phyloP scores from a whole-genome alignment of 2,113 vertebrate species.

The Otocyon megalotis region DNA sequence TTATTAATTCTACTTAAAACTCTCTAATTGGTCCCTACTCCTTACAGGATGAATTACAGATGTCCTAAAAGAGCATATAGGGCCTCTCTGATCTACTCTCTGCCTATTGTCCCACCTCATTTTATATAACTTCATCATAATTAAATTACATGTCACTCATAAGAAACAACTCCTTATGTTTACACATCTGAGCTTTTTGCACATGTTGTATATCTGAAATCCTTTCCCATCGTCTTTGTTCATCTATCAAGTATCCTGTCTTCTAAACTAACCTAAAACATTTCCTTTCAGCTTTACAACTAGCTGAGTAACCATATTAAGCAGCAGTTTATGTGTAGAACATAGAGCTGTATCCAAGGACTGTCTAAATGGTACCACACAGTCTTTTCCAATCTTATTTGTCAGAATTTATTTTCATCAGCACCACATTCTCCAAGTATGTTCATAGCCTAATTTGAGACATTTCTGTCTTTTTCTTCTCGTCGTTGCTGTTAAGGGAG shows the following conservation, averaged over 20 bases:
- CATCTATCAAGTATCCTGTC: not conserved
- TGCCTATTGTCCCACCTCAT: not conserved
- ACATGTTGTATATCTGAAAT: conserved; percentile 6
- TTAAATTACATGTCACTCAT: not conserved
- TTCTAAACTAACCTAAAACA: conserved; percentile 48
- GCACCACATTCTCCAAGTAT: conserved; percentile 23
- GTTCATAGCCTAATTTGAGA: not conserved
- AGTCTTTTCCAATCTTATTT: not conserved
- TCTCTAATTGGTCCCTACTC: not conserved
- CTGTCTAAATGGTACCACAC: not conserved
- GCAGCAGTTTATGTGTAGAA: not conserved
- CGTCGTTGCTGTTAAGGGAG: not conserved
- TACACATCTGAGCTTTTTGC: not conserved
- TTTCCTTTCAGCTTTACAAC: conserved; percentile 12
- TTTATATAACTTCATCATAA: not conserved
- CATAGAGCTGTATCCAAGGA: not conserved
- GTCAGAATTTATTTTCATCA: conserved; percentile 29
- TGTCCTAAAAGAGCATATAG: not conserved
- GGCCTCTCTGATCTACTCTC: not conserved
- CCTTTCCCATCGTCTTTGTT: not conserved
- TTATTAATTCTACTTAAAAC: conserved; percentile 17
- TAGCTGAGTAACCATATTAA: not conserved
- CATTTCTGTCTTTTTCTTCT: not conserved
- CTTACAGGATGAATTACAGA: not conserved
- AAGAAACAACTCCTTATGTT: not conserved